phyloP scores from a whole-genome alignment of 2,888 invertebrate genomes.

The Zele albiditarsus region DNA sequence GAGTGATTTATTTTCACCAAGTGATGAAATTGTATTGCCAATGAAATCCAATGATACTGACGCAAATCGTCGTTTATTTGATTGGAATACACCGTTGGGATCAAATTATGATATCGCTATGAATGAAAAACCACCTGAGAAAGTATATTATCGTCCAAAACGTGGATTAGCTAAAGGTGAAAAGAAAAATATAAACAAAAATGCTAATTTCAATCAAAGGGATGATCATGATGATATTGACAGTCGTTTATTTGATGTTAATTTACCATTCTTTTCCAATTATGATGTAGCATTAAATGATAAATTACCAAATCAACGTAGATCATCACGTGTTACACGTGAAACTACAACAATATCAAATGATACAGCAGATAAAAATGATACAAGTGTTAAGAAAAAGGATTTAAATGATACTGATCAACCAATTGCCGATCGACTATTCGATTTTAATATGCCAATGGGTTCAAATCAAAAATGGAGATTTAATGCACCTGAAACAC shows the following conservation, averaged over 20 bases:
- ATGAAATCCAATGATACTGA: background rate
- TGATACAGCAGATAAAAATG: too few relatives aligned
- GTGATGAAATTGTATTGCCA: background rate
- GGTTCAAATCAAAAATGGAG: too few relatives aligned
- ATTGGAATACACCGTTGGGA: background rate
- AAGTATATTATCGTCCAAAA: background rate
- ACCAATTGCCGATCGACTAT: too few relatives aligned
- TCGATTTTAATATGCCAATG: too few relatives aligned
- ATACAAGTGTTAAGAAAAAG: too few relatives aligned
- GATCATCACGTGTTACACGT: too few relatives aligned
- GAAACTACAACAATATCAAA: background rate
- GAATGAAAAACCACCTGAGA: background rate
- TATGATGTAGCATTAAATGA: background rate
- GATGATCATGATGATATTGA: background rate
- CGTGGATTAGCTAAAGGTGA: background rate
- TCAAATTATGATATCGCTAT: background rate
- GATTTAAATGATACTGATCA: too few relatives aligned
- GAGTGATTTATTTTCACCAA: too few relatives aligned
- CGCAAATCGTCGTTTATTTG: background rate
- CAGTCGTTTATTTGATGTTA: background rate
- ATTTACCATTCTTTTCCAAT: conserved; percentile 2
- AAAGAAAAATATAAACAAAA: background rate
- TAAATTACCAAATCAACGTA: background rate
- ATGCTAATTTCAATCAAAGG: background rate
- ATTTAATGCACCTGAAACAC: too few relatives aligned